Conservation (phyloP, 2,797 vertebrate genomes). For the Mus spretus region DNA sequence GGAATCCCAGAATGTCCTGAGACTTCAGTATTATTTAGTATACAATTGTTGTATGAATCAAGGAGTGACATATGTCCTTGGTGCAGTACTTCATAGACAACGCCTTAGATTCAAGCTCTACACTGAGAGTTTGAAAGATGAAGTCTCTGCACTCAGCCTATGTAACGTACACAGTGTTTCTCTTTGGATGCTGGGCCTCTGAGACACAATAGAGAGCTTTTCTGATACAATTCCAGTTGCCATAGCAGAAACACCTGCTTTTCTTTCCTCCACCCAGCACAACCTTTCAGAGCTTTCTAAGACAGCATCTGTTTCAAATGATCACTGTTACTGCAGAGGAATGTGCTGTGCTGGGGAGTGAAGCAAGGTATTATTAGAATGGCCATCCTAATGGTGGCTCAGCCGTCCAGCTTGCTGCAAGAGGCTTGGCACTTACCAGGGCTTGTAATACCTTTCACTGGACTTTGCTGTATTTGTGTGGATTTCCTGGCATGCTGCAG, state of each 20-base stretch:
- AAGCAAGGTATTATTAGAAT: neutral
- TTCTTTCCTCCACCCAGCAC: neutral
- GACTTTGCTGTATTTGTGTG: neutral
- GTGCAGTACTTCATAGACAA: neutral
- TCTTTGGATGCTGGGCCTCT: neutral
- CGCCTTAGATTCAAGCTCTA: neutral
- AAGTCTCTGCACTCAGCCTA: neutral
- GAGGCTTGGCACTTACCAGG: no score
- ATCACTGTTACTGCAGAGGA: neutral
- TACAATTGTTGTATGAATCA: neutral
- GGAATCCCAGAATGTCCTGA: neutral
- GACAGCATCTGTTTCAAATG: neutral
- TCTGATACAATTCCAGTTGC: no score
- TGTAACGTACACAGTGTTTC: accelerated
- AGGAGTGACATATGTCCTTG: neutral
- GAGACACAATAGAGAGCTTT: neutral
- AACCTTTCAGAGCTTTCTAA: neutral
- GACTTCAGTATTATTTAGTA: neutral
- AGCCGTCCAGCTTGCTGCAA: neutral
- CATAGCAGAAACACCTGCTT: no score
- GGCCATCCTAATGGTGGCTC: no score
- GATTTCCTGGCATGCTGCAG: neutral
- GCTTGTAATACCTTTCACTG: neutral
- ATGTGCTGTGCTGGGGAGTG: neutral
- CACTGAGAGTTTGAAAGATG: neutral